Conservation (phyloP, 2,888 invertebrate species). For the Apamea sordens region DNA sequence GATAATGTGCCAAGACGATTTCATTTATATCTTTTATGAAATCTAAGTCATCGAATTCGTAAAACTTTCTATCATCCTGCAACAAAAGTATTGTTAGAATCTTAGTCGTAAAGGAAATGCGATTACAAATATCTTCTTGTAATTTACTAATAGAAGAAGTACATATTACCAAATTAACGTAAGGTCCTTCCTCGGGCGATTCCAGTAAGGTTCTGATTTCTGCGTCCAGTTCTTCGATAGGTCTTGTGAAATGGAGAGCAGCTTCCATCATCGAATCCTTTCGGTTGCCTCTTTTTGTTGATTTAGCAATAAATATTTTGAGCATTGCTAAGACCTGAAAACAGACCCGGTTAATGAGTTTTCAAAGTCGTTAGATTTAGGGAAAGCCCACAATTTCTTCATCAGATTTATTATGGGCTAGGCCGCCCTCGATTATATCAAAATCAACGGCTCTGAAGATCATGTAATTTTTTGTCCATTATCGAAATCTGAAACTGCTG, state of each 20-base stretch:
- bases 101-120: not conserved
- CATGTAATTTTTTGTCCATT: not conserved
- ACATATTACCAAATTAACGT: constrained; percentile 68
- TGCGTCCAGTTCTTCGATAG: constrained; percentile 72
- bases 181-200: constrained; percentile 67
- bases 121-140: not conserved
- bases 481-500: not conserved
- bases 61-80: constrained; percentile 61
- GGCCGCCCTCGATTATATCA: not conserved
- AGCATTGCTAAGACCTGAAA: constrained; percentile 79
- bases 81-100: not conserved
- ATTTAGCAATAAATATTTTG: constrained; percentile 75
- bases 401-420: not conserved
- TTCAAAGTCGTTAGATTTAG: not conserved
- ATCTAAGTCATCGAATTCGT: constrained; percentile 66
- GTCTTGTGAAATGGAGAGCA: constrained; percentile 76
- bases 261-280: constrained; percentile 75
- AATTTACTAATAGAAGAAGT: not conserved
- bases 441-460: not conserved
- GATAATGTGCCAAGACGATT: constrained; percentile 74
- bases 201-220: constrained; percentile 74
- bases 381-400: not conserved
- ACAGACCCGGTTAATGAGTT: not conserved
- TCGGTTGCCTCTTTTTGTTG: constrained; percentile 69
- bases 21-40: constrained; percentile 73